Percentiles rank a stretch among this genome's conserved stretches.
phyloP scores from a whole-genome alignment of 2,797 vertebrate genomes.

The Cossypha niveicapilla region DNA sequence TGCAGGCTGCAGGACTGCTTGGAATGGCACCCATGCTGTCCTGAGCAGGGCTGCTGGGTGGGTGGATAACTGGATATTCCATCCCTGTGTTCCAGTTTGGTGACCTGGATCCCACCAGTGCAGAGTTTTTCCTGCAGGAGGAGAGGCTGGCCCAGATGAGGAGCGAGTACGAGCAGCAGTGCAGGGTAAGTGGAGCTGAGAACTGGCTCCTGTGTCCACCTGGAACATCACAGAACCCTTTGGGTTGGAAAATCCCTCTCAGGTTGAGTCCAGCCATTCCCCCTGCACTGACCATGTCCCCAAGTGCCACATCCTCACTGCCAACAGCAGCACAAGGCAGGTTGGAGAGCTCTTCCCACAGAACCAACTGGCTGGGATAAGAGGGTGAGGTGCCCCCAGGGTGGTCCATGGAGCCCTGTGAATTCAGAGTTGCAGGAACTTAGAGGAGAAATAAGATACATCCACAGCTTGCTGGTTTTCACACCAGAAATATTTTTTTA shows the following conservation, averaged over 20 bases:
- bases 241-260: not conserved
- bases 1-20: not conserved
- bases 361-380: not conserved
- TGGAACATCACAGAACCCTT: not conserved
- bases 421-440: not conserved
- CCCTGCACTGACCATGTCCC: not conserved
- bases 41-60: not conserved
- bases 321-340: not conserved
- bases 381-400: not conserved
- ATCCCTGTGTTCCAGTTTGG: constrained; percentile 80
- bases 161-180: constrained; percentile 85
- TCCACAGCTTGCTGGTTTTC: not conserved
- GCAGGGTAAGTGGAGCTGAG: constrained; percentile 80
- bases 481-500: not conserved
- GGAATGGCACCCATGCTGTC: not conserved
- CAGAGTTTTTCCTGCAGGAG: constrained; percentile 89
- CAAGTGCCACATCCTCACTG: not conserved
- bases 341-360: not conserved
- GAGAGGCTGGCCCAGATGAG: constrained; percentile 86
- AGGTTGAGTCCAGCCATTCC: rapidly evolving
- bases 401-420: not conserved
- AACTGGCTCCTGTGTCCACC: not conserved
- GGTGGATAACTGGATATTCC: not conserved
- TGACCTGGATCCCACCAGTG: constrained; percentile 86
- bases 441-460: not conserved